Conservation (phyloP, 2,113 vertebrate species). For the Leiothrix lutea region DNA sequence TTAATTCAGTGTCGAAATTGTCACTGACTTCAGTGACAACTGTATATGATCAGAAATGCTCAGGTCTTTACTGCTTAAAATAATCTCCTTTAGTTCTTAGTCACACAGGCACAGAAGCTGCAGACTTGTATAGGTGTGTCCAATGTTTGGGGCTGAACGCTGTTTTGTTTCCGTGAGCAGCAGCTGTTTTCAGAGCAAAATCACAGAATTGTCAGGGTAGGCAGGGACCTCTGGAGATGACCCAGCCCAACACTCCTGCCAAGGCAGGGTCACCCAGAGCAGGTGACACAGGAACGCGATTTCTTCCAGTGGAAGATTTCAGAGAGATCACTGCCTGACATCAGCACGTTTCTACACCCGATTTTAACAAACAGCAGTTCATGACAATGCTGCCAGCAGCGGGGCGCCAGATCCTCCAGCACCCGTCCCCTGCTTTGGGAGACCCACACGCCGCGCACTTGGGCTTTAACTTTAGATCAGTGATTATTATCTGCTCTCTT, state of each 20-base stretch:
- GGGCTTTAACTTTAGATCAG: background rate
- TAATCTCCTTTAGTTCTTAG: conserved; percentile 31
- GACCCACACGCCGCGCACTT: rapidly evolving
- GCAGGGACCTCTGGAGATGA: background rate
- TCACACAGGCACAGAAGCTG: background rate
- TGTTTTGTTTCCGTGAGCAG: background rate
- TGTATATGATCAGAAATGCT: background rate
- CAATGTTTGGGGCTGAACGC: background rate
- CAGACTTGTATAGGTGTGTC: rapidly evolving
- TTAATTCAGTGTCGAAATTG: background rate
- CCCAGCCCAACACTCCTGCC: no score
- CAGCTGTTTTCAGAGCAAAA: background rate
- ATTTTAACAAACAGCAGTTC: background rate
- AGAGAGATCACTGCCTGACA: background rate
- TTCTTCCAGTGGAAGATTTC: background rate
- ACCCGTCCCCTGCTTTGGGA: rapidly evolving
- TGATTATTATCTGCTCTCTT: background rate
- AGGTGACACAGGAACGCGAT: background rate
- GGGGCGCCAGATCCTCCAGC: background rate
- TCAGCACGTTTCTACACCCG: no score
- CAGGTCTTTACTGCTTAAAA: background rate
- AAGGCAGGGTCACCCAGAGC: background rate
- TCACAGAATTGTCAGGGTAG: background rate
- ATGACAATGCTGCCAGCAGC: background rate
- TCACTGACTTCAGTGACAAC: background rate